Conservation (phyloP, 2,888 invertebrate species). For the Xestia c-nigrum region DNA sequence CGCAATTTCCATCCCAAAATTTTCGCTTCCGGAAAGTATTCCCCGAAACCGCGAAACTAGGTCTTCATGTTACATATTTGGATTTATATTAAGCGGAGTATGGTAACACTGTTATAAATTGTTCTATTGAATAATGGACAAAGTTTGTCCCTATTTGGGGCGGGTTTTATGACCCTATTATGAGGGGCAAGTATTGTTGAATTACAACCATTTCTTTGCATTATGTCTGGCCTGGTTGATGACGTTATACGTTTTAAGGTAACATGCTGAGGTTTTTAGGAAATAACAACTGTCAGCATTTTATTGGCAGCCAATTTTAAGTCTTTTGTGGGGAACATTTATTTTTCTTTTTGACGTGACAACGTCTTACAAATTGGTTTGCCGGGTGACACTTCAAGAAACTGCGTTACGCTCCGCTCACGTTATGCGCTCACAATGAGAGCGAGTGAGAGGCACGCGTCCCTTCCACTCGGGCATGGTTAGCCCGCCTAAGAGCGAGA, state of each 20-base stretch:
- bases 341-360: too few relatives aligned
- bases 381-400: too few relatives aligned
- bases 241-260: not conserved
- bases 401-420: too few relatives aligned
- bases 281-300: not conserved
- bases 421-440: too few relatives aligned
- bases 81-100: conserved; percentile 36
- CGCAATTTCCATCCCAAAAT: conserved; percentile 15
- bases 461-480: too few relatives aligned
- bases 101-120: conserved; percentile 51
- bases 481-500: too few relatives aligned
- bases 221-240: not conserved
- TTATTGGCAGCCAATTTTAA: not conserved
- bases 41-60: conserved; percentile 7
- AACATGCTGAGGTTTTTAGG: not conserved
- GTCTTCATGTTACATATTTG: conserved; percentile 38
- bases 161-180: conserved; percentile 50
- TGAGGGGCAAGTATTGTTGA: conserved; percentile 35
- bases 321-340: too few relatives aligned
- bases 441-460: too few relatives aligned
- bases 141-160: conserved; percentile 54
- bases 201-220: conserved; percentile 28
- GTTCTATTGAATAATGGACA: conserved; percentile 60
- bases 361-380: too few relatives aligned
- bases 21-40: conserved; percentile 41